Evolutionary conservation across 2,113 vertebrate genomes (phyloP).

Genomic region (Paramisgurnus dabryanus): DNA sequence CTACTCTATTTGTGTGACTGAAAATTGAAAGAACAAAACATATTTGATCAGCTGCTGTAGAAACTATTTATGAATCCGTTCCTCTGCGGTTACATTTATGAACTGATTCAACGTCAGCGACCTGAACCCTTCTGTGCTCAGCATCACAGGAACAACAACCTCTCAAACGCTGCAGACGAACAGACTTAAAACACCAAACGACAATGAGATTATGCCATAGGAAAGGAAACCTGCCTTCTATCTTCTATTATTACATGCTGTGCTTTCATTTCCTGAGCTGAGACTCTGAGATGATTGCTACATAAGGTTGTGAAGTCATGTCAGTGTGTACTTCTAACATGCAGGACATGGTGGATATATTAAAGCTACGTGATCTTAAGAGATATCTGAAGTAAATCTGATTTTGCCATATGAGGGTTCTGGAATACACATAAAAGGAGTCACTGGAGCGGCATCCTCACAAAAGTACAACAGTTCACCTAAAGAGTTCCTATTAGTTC

Average conservation of each 20-base stretch:
- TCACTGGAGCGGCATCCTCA: too few species aligned
- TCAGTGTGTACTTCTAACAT: neutral
- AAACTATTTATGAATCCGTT: neutral
- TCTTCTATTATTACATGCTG: neutral
- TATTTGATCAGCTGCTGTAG: neutral
- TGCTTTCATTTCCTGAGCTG: slow-evolving; percentile 26
- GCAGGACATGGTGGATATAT: neutral
- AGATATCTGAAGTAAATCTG: neutral
- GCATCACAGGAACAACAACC: neutral
- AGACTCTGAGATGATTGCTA: neutral
- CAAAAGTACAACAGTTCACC: too few species aligned
- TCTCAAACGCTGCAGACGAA: neutral
- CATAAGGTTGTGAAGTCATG: neutral
- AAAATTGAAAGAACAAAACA: too few species aligned
- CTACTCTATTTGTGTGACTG: too few species aligned
- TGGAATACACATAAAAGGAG: neutral
- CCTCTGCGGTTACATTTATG: neutral
- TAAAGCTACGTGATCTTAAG: neutral
- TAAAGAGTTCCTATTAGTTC: too few species aligned
- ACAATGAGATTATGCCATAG: neutral
- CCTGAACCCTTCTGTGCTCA: neutral
- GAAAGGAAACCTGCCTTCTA: neutral
- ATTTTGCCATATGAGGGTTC: neutral
- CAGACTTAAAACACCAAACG: neutral
- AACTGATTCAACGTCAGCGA: neutral